A percentile compares a stretch with the other conserved stretches of the same genome.
Evolutionary conservation across 2,888 invertebrate species (phyloP).

Genomic region (Amphimallon solstitiale): DNA sequence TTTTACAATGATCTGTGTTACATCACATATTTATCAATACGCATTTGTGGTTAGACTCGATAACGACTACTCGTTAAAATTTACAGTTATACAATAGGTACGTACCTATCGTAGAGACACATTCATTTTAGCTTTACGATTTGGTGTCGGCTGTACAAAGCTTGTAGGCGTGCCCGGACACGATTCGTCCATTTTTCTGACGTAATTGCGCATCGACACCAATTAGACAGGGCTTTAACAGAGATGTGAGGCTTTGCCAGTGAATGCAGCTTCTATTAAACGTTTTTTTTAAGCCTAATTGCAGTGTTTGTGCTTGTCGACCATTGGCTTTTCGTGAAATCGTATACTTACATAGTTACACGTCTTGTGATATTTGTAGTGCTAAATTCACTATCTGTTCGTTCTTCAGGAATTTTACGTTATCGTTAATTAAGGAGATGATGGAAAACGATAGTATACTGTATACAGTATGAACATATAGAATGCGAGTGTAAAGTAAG

Average conservation of each 20-base stretch:
- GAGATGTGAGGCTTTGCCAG: slow-evolving; percentile 3
- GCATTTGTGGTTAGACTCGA: not conserved
- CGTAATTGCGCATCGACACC: slow-evolving; percentile 14
- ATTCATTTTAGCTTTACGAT: slow-evolving; percentile 19
- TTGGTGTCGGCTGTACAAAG: slow-evolving; percentile 7
- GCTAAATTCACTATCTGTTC: no score
- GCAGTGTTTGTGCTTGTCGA: slow-evolving; percentile 13
- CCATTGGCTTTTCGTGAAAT: slow-evolving; percentile 6
- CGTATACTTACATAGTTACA: not conserved
- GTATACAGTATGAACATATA: no score
- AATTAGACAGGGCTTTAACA: slow-evolving; percentile 11
- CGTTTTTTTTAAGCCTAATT: slow-evolving; percentile 7
- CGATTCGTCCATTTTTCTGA: slow-evolving; percentile 21
- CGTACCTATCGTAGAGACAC: no score
- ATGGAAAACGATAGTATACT: no score
- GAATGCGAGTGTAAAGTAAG: no score
- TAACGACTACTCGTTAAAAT: not conserved
- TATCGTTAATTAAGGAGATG: no score
- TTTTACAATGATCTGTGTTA: no score
- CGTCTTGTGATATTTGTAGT: no score
- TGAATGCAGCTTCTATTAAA: not conserved
- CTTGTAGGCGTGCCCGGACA: slow-evolving; percentile 9
- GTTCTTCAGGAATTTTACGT: no score
- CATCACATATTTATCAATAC: not conserved
- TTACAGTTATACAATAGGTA: not conserved